Conservation (phyloP, 1,140 invertebrate species). For the Habropoda laboriosa region DNA sequence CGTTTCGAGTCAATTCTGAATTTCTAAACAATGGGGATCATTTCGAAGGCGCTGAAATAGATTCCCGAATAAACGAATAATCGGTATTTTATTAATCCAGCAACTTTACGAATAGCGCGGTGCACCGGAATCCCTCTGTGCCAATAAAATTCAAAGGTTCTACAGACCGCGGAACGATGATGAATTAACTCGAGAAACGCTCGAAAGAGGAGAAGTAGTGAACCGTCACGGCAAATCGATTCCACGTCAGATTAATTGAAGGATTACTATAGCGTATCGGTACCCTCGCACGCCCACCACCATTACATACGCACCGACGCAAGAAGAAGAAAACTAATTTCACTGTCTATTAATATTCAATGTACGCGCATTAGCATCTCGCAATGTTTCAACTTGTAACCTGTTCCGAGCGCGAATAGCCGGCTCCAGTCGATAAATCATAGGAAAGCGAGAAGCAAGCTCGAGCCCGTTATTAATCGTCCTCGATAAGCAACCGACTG, state of each 20-base stretch:
- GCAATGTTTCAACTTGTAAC: slow-evolving; percentile 48
- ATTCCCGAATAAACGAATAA: too few relatives aligned
- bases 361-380: slow-evolving; percentile 39
- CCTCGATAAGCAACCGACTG: slow-evolving; percentile 37
- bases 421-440: slow-evolving; percentile 37
- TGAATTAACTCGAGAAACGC: background rate
- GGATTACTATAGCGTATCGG: background rate
- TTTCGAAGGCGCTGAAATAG: too few relatives aligned
- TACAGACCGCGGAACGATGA: too few relatives aligned
- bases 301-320: background rate
- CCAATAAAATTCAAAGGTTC: too few relatives aligned
- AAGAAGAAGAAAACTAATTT: slow-evolving; percentile 11
- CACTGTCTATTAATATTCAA: slow-evolving; percentile 46
- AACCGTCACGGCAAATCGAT: background rate
- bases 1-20: background rate
- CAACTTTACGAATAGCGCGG: too few relatives aligned
- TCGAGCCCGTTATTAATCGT: slow-evolving; percentile 44
- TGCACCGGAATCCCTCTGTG: too few relatives aligned
- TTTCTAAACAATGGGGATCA: too few relatives aligned
- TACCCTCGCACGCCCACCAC: background rate
- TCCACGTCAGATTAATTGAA: slow-evolving; percentile 11
- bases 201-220: background rate
- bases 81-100: too few relatives aligned
- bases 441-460: slow-evolving; percentile 19
- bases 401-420: slow-evolving; percentile 29